These are phyloP conservation scores for Lagopus leucura DNA, from an alignment of 2,113 vertebrate genomes.

Conservation along the genomic window DNA sequence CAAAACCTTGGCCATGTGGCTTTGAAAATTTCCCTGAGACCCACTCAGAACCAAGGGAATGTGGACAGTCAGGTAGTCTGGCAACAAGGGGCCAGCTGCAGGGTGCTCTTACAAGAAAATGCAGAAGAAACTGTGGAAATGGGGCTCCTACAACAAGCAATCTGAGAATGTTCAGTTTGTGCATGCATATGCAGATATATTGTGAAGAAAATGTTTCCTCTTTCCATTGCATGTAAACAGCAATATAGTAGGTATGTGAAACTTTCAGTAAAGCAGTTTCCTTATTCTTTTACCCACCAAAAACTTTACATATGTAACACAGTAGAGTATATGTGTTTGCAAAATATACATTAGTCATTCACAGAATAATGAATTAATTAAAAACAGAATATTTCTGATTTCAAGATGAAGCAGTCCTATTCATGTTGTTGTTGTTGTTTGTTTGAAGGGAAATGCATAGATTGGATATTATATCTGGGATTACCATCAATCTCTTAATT, in stretches of 20 bases:
- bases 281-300: slow-evolving; percentile 13
- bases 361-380: slow-evolving; percentile 57
- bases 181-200: fast-evolving
- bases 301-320: slow-evolving; percentile 58
- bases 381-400: slow-evolving; percentile 53
- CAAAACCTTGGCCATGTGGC: fast-evolving
- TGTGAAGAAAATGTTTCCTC: neutral
- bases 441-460: slow-evolving; percentile 40
- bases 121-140: neutral
- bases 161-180: neutral
- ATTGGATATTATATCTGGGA: neutral
- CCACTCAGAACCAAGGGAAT: fast-evolving
- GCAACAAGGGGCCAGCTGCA: neutral
- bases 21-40: neutral
- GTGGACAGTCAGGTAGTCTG: neutral
- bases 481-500: slow-evolving; percentile 41
- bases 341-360: slow-evolving; percentile 56
- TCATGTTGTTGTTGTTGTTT: neutral
- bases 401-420: slow-evolving; percentile 21
- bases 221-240: neutral
- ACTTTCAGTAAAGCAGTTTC: neutral
- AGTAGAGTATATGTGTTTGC: slow-evolving; percentile 4
- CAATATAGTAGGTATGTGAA: neutral
- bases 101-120: neutral
- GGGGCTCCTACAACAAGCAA: neutral